Conservation (phyloP, 2,113 vertebrate genomes). For the Neopipo cinnamomea region DNA sequence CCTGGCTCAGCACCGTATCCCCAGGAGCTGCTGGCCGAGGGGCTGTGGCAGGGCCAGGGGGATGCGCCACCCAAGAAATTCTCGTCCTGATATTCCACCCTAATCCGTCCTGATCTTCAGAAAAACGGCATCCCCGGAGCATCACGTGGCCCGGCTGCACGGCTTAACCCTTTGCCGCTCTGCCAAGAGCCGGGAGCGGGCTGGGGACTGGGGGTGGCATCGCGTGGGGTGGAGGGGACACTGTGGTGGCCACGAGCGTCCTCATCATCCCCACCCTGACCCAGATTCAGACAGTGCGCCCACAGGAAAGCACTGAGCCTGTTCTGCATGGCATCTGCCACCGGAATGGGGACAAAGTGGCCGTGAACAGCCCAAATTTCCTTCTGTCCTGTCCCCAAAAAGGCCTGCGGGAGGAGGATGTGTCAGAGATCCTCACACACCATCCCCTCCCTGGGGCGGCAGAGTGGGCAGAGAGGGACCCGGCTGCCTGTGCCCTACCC, state of each 20-base stretch:
- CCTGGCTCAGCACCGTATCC: not conserved
- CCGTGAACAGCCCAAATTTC: not conserved
- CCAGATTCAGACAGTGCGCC: not conserved
- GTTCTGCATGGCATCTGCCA: not conserved
- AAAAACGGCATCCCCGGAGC: slow-evolving; percentile 23
- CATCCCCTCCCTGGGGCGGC: not conserved
- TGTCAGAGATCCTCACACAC: accelerated
- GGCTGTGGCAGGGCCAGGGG: not conserved
- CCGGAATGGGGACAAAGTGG: accelerated
- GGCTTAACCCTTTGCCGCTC: slow-evolving; percentile 9
- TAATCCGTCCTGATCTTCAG: slow-evolving; percentile 46
- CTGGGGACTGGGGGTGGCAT: not conserved
- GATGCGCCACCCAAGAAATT: not conserved
- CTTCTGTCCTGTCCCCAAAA: not conserved
- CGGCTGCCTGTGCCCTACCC: not conserved
- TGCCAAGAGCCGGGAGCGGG: accelerated
- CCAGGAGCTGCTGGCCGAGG: accelerated
- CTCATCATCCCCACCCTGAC: not conserved
- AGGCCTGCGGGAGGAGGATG: not conserved
- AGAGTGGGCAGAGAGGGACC: not conserved
- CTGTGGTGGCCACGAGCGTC: accelerated
- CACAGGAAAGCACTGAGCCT: not conserved
- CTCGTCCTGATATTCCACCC: not conserved
- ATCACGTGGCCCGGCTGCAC: not conserved
- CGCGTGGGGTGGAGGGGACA: accelerated